Evolutionary conservation across 1,140 invertebrate genomes (phyloP), one percentile per base, ranked within the genome.

Genomic region (Acromyrmex charruanus): DNA sequence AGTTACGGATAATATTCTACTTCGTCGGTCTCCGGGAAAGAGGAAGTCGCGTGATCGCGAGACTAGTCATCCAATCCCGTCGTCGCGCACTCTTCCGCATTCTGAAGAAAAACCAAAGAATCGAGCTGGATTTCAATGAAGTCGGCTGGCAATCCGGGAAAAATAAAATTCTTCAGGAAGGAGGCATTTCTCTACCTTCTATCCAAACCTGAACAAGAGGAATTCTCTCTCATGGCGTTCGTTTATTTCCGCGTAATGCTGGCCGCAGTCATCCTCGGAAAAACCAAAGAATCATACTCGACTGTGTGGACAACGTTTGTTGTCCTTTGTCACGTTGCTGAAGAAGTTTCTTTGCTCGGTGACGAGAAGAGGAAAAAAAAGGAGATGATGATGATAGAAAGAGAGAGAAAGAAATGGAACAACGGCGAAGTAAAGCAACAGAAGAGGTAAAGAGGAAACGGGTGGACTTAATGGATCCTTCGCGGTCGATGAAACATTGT

Each of bases 201-300:
- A 18, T 55, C 31, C 65, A 35, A 68, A 39, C 58, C 9, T 14
- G 61, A 28, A 80, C 77, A 21, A 55, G 49, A 71, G n/a, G 7
- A 61, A 55, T 84, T 61, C 31, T 59, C 68, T 28, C 12, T 72
- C 21, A 44, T 44, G 55, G 44, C 68, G 31, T 74, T 49, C 55
- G 68, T 74, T 61, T 84, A 75, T 75, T 61, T 84, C 71, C 28
- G 55, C 44, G 69, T 63, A 51, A 74, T 61, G 28, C 4, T 58
- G 68, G 80, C 68, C 80, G 53, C 80, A 59, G 35, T 82, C 66
- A 39, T 82, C 69, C 69, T 74, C 55, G 80, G 80, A 63, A 84
- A 84, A 84, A 84, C 80, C 80, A 84, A 84, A 75, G 80, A 84
- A 84, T 74, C 80, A 61, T 82, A 82, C 53, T 75, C 69, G 28